Evolutionary conservation across 2,113 vertebrate species (phyloP).

Genomic region (Lamprotornis superbus): DNA sequence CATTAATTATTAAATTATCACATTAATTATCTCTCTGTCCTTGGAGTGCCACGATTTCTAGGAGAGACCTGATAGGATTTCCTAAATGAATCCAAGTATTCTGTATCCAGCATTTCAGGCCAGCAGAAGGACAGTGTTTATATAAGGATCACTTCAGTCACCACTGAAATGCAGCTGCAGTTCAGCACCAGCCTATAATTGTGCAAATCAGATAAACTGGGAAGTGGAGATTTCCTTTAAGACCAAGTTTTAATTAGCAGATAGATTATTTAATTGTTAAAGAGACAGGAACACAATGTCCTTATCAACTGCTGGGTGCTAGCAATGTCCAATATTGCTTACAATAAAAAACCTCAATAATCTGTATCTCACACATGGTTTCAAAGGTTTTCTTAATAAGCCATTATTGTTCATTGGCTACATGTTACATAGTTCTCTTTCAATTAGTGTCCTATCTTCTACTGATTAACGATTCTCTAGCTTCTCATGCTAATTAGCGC

Average conservation of each 20-base stretch:
- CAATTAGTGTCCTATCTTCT: neutral
- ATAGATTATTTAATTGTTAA: conserved; percentile 21
- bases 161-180: neutral
- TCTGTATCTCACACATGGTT: neutral
- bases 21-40: neutral
- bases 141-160: neutral
- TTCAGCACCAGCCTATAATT: neutral
- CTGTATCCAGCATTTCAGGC: neutral
- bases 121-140: neutral
- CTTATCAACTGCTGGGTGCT: neutral
- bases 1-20: neutral
- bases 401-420: neutral
- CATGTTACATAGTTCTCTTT: neutral
- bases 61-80: neutral
- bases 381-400: neutral
- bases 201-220: conserved; percentile 3
- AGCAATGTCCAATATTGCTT: neutral
- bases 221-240: neutral
- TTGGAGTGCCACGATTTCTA: neutral
- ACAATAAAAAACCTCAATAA: neutral
- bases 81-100: neutral
- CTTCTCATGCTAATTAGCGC: neutral
- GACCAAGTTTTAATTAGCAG: conserved; percentile 35
- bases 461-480: neutral
- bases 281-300: neutral